Evolutionary conservation across 2,888 invertebrate species (phyloP), one percentile per base, ranked within the genome.

Genomic region (Adelphocoris suturalis): DNA sequence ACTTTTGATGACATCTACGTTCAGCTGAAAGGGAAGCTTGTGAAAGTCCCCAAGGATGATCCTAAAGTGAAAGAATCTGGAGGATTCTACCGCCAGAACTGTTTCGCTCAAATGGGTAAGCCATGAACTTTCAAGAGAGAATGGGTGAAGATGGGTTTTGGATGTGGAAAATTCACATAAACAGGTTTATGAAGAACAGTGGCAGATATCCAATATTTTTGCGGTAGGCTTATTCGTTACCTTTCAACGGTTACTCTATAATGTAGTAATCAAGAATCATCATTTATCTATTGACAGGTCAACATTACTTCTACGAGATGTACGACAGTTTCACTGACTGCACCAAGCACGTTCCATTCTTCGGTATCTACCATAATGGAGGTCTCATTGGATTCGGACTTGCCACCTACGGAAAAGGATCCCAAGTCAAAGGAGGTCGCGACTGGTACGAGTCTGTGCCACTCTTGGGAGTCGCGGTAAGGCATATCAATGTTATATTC

Each of bases 241-340:
- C n/a, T n/a, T n/a, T n/a, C n/a, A n/a, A n/a, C n/a, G n/a, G n/a
- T n/a, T n/a, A n/a, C n/a, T n/a, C n/a, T n/a, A n/a, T n/a, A n/a
- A n/a, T n/a, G n/a, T n/a, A n/a, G n/a, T n/a, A n/a, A n/a, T n/a
- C n/a, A n/a, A n/a, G 37, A 37, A 37, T 37, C 37, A 37, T 37
- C 7, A 7, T 37, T 37, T 37, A 37, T 37, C 37, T 7, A 4
- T 37, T 2, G 7, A 37, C 86, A 92, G 92, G 92, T 37, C 91
- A 89, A 48, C 92, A 92, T 88, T 92, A 92, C 90, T 92, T 92
- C 90, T 91, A 91, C 90, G 91, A 91, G 82, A 86, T 91, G 86
- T 82, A 85, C 55, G 46, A 55, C 27, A 61, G 48, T 27, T 47
- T 84, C 14, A 19, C 80, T 16, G 80, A 88, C 88, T 92, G 92